Evolutionary conservation across 2,888 invertebrate species (phyloP).

Genomic region (Drosophila nr. perissopoda): DNA sequence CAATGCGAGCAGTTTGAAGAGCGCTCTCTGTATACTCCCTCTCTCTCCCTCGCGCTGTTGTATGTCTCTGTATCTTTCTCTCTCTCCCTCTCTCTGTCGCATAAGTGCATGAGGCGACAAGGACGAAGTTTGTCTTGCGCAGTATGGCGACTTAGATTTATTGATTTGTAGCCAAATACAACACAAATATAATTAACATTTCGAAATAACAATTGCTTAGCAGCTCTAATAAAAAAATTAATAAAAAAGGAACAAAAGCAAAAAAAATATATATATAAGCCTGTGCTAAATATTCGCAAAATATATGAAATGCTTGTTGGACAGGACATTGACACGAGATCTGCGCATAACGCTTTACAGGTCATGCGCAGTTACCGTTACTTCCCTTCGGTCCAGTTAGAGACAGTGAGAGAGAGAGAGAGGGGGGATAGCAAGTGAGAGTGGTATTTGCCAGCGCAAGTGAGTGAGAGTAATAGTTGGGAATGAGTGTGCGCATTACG

Average conservation of each 20-base stretch:
- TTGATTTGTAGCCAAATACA: constrained; percentile 51
- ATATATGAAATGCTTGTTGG: constrained; percentile 6
- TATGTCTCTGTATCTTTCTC: constrained; percentile 6
- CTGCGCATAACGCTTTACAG: constrained; percentile 77
- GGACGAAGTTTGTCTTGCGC: constrained; percentile 66
- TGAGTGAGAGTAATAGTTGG: constrained; percentile 21
- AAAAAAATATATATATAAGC: not conserved
- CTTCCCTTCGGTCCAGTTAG: constrained; percentile 6
- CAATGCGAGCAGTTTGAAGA: constrained; percentile 19
- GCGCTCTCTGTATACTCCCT: not conserved
- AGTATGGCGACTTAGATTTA: constrained; percentile 46
- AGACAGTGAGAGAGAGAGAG: constrained; percentile 19
- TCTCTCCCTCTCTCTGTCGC: constrained; percentile 4
- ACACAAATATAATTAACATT: not conserved
- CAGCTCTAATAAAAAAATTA: not conserved
- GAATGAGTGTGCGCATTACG: constrained; percentile 53
- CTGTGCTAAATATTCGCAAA: not conserved
- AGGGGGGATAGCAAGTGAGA: constrained; percentile 9
- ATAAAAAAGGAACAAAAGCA: not conserved
- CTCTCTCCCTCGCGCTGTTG: constrained; percentile 4
- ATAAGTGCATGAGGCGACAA: constrained; percentile 33
- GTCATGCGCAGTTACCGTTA: constrained; percentile 63
- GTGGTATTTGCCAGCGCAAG: constrained; percentile 5
- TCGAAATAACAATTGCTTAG: not conserved
- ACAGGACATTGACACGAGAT: constrained; percentile 62